These are phyloP conservation scores for Thereva unica DNA, from an alignment of 2,888 invertebrate genomes.

Conservation along the genomic window DNA sequence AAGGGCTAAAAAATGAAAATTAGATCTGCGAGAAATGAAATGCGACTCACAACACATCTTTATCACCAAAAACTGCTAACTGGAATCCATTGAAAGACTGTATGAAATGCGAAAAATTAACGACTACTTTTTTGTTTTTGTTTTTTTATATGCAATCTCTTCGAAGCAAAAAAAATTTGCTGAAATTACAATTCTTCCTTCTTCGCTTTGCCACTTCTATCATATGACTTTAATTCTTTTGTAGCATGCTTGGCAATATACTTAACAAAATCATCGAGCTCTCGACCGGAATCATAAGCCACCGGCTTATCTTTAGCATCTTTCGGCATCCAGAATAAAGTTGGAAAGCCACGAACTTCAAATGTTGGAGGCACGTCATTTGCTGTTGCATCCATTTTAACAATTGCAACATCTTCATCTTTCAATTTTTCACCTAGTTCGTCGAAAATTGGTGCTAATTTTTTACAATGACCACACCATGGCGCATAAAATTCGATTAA, in stretches of 20 bases:
- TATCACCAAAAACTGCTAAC: no score
- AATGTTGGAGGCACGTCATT: conserved; percentile 93
- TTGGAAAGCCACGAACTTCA: conserved; percentile 97
- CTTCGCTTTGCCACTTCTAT: conserved; percentile 75
- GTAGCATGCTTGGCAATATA: conserved; percentile 93
- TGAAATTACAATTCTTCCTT: conserved; percentile 54
- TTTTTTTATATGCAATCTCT: no score
- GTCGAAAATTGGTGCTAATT: conserved; percentile 89
- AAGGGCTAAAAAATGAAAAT: no score
- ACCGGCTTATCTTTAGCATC: conserved; percentile 76
- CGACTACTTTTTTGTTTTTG: no score
- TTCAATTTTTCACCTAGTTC: conserved; percentile 89
- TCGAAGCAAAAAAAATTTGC: no score
- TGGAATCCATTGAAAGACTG: no score
- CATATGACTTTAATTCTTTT: conserved; percentile 82
- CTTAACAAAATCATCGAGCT: conserved; percentile 90
- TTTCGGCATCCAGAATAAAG: conserved; percentile 93
- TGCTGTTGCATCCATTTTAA: conserved; percentile 98
- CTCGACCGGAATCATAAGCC: conserved; percentile 91
- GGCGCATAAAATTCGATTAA: conserved; percentile 98
- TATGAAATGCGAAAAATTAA: no score
- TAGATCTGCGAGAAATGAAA: no score
- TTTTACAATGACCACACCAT: conserved; percentile 99
- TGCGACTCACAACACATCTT: no score
- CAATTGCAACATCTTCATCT: conserved; percentile 85